Evolutionary conservation across 2,797 vertebrate genomes (phyloP).

Genomic region (Manis javanica): DNA sequence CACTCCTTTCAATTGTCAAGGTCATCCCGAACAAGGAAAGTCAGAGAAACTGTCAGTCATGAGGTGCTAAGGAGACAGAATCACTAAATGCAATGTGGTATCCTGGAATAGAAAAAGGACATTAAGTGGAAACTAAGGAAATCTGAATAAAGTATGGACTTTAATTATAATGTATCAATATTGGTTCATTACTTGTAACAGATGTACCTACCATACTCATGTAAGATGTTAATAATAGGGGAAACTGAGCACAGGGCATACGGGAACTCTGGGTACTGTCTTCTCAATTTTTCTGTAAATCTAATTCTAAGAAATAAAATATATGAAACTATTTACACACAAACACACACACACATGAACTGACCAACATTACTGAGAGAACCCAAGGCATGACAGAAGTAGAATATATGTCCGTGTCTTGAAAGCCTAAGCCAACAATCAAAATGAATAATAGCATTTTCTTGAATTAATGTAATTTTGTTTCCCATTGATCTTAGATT

Average conservation of each 20-base stretch:
- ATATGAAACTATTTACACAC: neutral
- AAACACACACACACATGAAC: neutral
- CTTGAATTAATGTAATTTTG: neutral
- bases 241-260: neutral
- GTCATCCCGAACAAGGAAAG: neutral
- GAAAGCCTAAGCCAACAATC: neutral
- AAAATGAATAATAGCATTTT: neutral
- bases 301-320: constrained; percentile 16
- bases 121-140: neutral
- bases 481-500: neutral
- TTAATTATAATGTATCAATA: neutral
- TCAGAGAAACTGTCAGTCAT: neutral
- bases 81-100: neutral
- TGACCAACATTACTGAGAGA: neutral
- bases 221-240: neutral
- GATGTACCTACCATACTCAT: neutral
- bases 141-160: neutral
- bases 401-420: neutral
- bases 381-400: neutral
- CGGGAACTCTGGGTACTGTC: neutral
- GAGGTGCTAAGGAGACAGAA: neutral
- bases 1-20: neutral
- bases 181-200: neutral
- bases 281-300: neutral
- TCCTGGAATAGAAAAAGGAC: neutral